Evolutionary conservation across 2,888 invertebrate genomes (phyloP).

Genomic region (Clitarchus hookeri): DNA sequence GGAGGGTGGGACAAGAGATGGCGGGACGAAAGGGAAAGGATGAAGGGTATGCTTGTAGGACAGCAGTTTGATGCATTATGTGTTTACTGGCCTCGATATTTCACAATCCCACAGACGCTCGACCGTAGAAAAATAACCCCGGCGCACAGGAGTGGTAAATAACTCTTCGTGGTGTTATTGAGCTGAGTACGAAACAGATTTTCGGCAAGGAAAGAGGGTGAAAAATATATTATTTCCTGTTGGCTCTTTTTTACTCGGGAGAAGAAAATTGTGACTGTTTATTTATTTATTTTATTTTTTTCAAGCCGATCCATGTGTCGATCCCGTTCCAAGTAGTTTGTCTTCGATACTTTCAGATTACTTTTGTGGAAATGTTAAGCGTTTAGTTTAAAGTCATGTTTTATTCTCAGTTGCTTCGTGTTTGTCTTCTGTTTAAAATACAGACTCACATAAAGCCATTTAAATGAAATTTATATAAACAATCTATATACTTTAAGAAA

Average conservation of each 20-base stretch:
- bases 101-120: background rate
- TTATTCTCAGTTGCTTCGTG: too few species aligned
- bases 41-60: background rate
- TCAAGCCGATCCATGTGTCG: background rate
- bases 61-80: background rate
- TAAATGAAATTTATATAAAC: too few species aligned
- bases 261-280: background rate
- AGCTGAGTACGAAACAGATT: background rate
- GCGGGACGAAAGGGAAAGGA: background rate
- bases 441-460: too few species aligned
- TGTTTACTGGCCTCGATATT: constrained; percentile 14
- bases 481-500: too few species aligned
- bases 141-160: background rate
- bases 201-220: background rate
- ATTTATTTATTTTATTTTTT: background rate
- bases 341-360: too few species aligned
- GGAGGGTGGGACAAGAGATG: background rate
- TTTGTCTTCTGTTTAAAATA: too few species aligned
- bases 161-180: background rate
- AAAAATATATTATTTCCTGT: background rate
- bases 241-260: background rate
- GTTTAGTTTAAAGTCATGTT: too few species aligned
- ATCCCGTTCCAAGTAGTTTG: too few species aligned
- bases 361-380: too few species aligned
- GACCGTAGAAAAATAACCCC: background rate